A percentile compares a stretch with the other conserved stretches of the same genome.
Conservation (phyloP, 2,888 invertebrate genomes). For the Erannis defoliaria region DNA sequence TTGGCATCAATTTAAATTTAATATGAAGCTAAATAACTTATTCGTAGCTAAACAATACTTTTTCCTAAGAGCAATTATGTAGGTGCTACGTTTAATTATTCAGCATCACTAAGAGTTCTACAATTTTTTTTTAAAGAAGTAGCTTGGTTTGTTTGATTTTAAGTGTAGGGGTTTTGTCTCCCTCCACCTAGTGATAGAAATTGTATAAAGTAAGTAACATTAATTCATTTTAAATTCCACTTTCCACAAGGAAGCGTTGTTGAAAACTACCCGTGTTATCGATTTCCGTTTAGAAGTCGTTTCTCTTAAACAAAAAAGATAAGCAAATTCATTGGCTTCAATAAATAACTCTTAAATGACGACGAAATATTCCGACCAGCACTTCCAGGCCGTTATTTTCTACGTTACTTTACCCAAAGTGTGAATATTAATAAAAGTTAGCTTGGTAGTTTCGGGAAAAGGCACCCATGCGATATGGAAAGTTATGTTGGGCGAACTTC, state of each 20-base stretch:
- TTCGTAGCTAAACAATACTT: not conserved
- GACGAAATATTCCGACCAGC: conserved; percentile 17
- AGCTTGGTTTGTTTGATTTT: too few relatives aligned
- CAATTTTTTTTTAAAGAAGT: too few relatives aligned
- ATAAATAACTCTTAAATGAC: conserved; percentile 12
- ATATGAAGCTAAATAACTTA: not conserved
- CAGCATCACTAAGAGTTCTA: too few relatives aligned
- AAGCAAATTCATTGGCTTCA: conserved; percentile 11
- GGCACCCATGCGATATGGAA: conserved; percentile 25
- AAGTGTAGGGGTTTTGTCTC: too few relatives aligned
- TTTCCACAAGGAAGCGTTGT: not conserved
- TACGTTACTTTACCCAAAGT: conserved; percentile 28
- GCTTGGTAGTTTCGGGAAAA: conserved; percentile 20
- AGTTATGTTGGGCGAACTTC: conserved; percentile 19
- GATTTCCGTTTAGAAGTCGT: not conserved
- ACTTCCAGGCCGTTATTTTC: conserved; percentile 24
- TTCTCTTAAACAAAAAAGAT: not conserved
- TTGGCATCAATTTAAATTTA: conserved; percentile 3
- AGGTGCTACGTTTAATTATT: not conserved
- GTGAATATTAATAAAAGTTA: conserved; percentile 36
- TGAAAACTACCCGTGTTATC: conserved; percentile 1
- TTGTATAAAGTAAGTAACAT: too few relatives aligned
- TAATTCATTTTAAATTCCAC: not conserved
- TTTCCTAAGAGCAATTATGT: not conserved
- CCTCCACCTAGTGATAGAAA: too few relatives aligned